These are phyloP conservation scores for Andrena bucephala DNA, from an alignment of 2,888 invertebrate genomes.

Conservation along the genomic window DNA sequence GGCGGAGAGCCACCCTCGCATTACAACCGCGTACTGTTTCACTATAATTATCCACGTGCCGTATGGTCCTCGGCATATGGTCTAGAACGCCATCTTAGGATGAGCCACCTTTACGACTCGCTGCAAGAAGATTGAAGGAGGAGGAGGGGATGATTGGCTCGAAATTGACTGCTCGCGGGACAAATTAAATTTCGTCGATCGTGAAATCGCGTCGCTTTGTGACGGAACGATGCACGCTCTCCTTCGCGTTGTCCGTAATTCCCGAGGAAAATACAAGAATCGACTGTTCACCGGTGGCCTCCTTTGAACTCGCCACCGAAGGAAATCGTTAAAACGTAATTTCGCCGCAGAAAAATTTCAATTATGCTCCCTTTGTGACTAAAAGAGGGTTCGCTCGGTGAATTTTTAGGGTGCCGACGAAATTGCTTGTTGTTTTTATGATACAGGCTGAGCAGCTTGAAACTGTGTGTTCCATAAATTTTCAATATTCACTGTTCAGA, in stretches of 20 bases:
- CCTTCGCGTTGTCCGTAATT: slow-evolving; percentile 21
- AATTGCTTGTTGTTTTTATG: not conserved
- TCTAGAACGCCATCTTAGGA: slow-evolving; percentile 51
- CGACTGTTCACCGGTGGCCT: slow-evolving; percentile 21
- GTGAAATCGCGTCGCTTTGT: slow-evolving; percentile 58
- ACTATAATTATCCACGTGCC: slow-evolving; percentile 67
- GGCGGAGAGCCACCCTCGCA: slow-evolving; percentile 41
- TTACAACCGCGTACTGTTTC: slow-evolving; percentile 52
- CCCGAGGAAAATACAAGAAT: slow-evolving; percentile 24
- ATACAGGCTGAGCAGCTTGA: not conserved
- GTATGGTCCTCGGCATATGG: slow-evolving; percentile 64
- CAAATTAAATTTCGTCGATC: slow-evolving; percentile 65
- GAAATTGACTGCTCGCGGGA: slow-evolving; percentile 54
- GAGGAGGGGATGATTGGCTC: slow-evolving; percentile 34
- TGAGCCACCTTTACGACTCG: slow-evolving; percentile 36
- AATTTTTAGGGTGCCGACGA: not conserved
- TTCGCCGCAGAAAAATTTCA: slow-evolving; percentile 13
- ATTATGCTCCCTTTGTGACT: slow-evolving; percentile 3
- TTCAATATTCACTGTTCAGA: too few relatives aligned
- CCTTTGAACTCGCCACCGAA: slow-evolving; percentile 10
- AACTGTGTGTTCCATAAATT: not conserved
- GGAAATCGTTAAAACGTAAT: slow-evolving; percentile 7
- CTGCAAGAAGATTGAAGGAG: not conserved
- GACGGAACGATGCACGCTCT: slow-evolving; percentile 18
- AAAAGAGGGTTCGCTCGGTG: not conserved